Percentiles rank a stretch among this genome's conserved stretches.
These are phyloP conservation scores for Pseudorhombus dupliciocellatus DNA, from an alignment of 2,113 vertebrate genomes.

Conservation along the genomic window DNA sequence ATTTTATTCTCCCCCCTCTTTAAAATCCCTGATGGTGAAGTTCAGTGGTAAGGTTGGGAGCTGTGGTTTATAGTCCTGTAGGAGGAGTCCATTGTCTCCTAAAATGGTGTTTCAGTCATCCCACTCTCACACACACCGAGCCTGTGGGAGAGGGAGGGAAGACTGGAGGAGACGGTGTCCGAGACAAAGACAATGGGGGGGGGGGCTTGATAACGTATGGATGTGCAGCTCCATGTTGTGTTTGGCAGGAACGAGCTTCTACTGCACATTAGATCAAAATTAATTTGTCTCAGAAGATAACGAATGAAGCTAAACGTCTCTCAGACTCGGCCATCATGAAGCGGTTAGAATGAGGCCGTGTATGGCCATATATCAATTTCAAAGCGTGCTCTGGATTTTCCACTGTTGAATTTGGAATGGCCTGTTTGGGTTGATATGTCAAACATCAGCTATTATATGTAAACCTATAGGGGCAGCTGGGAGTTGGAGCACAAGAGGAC, in stretches of 20 bases:
- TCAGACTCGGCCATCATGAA: constrained; percentile 1
- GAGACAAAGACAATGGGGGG: too few species aligned
- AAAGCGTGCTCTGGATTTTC: constrained; percentile 20
- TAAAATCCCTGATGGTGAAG: neutral
- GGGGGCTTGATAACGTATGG: neutral
- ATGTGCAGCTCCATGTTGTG: neutral
- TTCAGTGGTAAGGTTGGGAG: constrained; percentile 9
- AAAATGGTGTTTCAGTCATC: constrained; percentile 69
- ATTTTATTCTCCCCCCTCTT: neutral
- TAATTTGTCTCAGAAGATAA: neutral
- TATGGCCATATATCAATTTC: constrained; percentile 22
- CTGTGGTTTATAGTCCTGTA: constrained; percentile 43
- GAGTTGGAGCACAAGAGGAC: neutral
- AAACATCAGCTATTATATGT: neutral
- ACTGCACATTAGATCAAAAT: neutral
- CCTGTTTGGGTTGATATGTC: constrained; percentile 8
- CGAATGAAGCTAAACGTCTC: neutral
- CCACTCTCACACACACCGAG: constrained; percentile 24
- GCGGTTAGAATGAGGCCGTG: constrained; percentile 17
- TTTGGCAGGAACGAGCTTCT: neutral
- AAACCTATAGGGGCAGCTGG: too few species aligned
- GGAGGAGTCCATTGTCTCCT: constrained; percentile 70
- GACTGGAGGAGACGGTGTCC: constrained; percentile 10
- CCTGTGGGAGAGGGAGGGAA: constrained; percentile 20
- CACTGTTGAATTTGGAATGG: constrained; percentile 39